These are phyloP conservation scores for Phodopus roborovskii DNA, from an alignment of 2,113 vertebrate genomes.

Conservation along the genomic window DNA sequence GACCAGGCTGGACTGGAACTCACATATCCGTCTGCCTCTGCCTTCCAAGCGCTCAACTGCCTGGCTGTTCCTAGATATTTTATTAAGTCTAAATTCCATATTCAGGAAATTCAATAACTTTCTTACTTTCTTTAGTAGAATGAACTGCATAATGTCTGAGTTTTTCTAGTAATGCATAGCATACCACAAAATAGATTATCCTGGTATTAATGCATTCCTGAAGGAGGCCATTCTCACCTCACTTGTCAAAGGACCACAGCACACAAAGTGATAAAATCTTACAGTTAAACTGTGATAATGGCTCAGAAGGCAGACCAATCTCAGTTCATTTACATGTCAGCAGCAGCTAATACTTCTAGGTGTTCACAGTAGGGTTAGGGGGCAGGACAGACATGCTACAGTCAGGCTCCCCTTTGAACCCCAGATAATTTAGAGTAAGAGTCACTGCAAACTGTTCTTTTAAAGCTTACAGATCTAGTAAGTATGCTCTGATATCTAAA, in stretches of 20 bases:
- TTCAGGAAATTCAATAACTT: neutral
- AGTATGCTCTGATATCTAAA: neutral
- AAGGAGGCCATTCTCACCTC: neutral
- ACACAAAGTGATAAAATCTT: neutral
- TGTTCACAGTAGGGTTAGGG: neutral
- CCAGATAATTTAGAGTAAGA: neutral
- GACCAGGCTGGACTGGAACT: too few relatives aligned
- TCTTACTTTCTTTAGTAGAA: constrained; percentile 1
- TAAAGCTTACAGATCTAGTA: neutral
- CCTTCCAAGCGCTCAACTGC: too few relatives aligned
- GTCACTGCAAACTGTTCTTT: constrained; percentile 5
- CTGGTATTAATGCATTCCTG: neutral
- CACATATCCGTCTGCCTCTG: too few relatives aligned
- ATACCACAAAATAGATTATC: neutral
- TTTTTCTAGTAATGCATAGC: neutral
- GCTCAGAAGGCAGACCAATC: neutral
- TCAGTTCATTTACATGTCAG: neutral
- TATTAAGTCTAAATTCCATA: constrained; percentile 37
- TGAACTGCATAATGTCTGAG: neutral
- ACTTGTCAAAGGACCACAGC: neutral
- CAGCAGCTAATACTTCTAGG: neutral
- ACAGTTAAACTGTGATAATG: neutral
- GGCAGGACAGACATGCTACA: neutral
- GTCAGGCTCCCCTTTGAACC: neutral
- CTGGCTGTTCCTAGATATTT: neutral